Base-by-base conservation (phyloP, 1,140 invertebrate species). In the Cylas formicarius region DNA sequence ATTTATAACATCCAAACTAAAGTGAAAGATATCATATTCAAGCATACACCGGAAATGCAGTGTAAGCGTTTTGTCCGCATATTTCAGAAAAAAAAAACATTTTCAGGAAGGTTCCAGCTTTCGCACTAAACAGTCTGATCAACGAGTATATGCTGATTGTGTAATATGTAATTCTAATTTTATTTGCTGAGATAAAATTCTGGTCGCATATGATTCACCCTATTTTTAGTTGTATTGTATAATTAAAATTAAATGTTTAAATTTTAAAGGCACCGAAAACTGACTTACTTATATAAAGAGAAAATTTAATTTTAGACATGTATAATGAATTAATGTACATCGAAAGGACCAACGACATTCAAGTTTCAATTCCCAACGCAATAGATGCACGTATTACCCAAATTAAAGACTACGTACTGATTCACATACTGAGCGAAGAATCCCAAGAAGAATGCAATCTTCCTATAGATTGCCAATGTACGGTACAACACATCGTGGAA, bases 321-420 rank as follows among this genome's bases (percentile, higher is more conserved):
- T 48, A 55, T 23, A 38, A 44, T n/a, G 50, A 64, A 35, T 55
- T 53, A 27, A 50, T 62, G 44, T 64, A 64, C 43, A 37, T 64
- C 20, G 58, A 64, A 52, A 57, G 44, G 41, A 54, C 57, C 6
- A 29, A 55, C 11, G 47, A 54, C 16, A 26, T 60, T 2, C 50
- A 60, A 37, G 52, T 63, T 16, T 19, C 34, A 17, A 27, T 58
- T 16, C 42, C 39, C 7, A 51, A 62, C 19, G 22, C 53, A 10
- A 31, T 54, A 13, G 39, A 44, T n/a, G 55, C 55, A 11, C 40
- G 54, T 29, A 27, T 52, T 6, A 31, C 53, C 8, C 7, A 44
- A 20, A 52, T 44, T 8, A 50, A 54, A 44, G 50, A 54, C 39
- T 50, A 53, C 28, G 42, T 56, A 20, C 14, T 62, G 14, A 47